These are phyloP conservation scores for Bradypodion ventrale DNA, from an alignment of 2,797 vertebrate genomes.

Conservation along the genomic window DNA sequence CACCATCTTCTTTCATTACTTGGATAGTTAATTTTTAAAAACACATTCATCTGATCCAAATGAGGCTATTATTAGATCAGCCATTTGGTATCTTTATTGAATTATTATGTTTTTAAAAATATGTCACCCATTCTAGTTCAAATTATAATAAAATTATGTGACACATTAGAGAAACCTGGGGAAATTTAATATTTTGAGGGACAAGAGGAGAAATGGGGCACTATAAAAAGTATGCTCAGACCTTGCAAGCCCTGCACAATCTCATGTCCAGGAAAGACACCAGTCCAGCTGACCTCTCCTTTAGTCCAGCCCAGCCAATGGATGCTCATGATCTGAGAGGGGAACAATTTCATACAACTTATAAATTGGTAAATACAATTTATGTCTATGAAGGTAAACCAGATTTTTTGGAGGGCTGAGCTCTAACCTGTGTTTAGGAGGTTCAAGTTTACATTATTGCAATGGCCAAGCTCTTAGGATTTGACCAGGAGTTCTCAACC, in stretches of 20 bases:
- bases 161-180: neutral
- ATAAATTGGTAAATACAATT: neutral
- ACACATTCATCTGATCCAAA: constrained; percentile 27
- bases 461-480: neutral
- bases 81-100: constrained; percentile 15
- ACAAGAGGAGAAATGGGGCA: neutral
- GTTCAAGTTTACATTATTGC: no score
- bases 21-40: constrained; percentile 36
- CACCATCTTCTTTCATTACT: constrained; percentile 27
- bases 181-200: constrained; percentile 8
- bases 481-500: no score
- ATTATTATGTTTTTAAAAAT: constrained; percentile 1
- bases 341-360: neutral
- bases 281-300: no score
- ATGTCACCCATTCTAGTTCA: constrained; percentile 7
- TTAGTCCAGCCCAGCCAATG: no score
- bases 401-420: neutral
- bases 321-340: neutral
- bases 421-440: neutral
- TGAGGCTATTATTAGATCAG: constrained; percentile 15
- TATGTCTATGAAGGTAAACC: neutral
- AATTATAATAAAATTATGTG: no score
- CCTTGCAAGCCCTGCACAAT: no score
- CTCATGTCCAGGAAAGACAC: neutral
- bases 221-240: neutral